Conservation (phyloP, 2,888 invertebrate genomes). For the Epinotia bilunana region DNA sequence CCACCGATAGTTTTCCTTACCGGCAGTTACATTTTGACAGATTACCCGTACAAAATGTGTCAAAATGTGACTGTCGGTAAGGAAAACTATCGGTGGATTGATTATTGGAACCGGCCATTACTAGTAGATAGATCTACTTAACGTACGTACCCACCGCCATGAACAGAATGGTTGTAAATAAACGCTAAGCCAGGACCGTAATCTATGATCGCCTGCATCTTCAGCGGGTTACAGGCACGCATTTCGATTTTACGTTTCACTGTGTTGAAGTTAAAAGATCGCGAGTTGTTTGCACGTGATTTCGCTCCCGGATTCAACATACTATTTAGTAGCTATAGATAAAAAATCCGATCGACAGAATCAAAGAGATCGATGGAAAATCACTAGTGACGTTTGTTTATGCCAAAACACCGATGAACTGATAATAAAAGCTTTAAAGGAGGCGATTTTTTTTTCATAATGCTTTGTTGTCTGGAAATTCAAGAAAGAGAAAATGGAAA, state of each 20-base stretch:
- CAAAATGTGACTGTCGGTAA: too few species aligned
- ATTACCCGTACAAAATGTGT: too few species aligned
- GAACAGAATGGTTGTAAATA: background rate
- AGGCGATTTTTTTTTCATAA: background rate
- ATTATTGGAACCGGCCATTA: too few species aligned
- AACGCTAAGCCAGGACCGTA: background rate
- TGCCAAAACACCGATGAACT: slow-evolving; percentile 11
- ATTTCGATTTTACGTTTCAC: background rate
- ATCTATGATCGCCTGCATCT: background rate
- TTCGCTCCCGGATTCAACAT: background rate
- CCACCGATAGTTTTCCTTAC: too few species aligned
- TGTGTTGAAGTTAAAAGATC: background rate
- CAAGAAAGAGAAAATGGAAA: too few species aligned
- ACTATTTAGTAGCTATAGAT: slow-evolving; percentile 8
- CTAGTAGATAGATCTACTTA: too few species aligned
- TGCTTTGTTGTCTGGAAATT: background rate
- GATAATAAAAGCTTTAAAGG: slow-evolving; percentile 8
- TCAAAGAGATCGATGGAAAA: slow-evolving; percentile 39
- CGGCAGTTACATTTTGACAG: too few species aligned
- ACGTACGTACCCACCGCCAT: too few species aligned
- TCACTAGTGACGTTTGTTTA: slow-evolving; percentile 33
- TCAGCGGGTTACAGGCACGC: background rate
- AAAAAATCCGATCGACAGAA: slow-evolving; percentile 1
- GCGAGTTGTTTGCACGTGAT: background rate
- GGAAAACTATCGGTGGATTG: too few species aligned